Evolutionary conservation across 92 coral and sea anemone species (phyloP), one percentile per base, ranked within the genome.

Genomic region (Porites cylindrica): DNA sequence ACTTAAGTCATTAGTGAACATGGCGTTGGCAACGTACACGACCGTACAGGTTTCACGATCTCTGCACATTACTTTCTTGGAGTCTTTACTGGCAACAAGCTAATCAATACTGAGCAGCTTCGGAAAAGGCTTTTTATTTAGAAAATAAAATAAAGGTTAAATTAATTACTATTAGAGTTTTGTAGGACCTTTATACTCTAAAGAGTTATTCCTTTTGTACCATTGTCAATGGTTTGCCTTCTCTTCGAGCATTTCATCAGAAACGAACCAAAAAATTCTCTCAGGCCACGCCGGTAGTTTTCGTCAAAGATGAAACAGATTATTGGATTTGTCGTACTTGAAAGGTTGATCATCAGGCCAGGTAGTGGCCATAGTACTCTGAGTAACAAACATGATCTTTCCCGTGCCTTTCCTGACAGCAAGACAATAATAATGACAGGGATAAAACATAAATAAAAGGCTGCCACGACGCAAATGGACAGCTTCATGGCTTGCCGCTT

Each of bases 301-400:
- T 51, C 85, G 50, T 87, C 75, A 18, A 91, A 91, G 6, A 72
- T 17, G 88, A 91, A 91, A 82, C 88, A 91, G 12, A 91, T 81
- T n/a, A 86, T 75, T 0, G 89, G 91, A 77, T 18, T 65, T 23
- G 70, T 7, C 6, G 8, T 6, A 11, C 21, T 18, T 23, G 70
- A 65, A n/a, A 65, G 10, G 24, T 1, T n/a, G 21, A 65, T 10
- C 11, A 6, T 10, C 21, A 8, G 12, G 21, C 26, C 5, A 21
- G 21, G 1, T 0, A n/a, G 1, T 8, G 21, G 1, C 4, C 21
- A 5, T 3, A 65, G 10, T 4, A n/a, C 24, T 8, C 8, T n/a
- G 26, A 10, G 10, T 18, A 7, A 65, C 11, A 21, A 65, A 65
- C 70, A 65, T 4, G 70, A 65, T 1, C 7, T n/a, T 65, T 23